phyloP scores from a whole-genome alignment of 2,888 invertebrate species.

The Parnassius glacialis region DNA sequence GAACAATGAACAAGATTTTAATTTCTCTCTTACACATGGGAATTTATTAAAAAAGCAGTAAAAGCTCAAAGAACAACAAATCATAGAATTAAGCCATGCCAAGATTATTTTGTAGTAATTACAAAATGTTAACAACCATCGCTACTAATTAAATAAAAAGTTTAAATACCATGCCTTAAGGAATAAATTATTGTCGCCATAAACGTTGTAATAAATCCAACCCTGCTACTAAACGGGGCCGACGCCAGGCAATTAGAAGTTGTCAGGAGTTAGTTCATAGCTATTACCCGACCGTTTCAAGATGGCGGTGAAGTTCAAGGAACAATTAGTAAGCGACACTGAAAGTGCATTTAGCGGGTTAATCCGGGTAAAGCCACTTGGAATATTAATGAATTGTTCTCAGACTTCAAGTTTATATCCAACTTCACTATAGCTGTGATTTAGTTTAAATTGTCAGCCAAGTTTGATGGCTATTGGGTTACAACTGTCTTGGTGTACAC shows the following conservation, averaged over 20 bases:
- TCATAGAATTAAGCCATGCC: conserved; percentile 18
- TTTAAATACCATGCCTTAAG: conserved; percentile 13
- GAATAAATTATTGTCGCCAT: conserved; percentile 30
- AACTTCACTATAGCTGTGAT: conserved; percentile 31
- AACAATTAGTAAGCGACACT: conserved; percentile 54
- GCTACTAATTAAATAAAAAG: conserved; percentile 24
- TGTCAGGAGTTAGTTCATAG: conserved; percentile 49
- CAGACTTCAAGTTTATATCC: conserved; percentile 36
- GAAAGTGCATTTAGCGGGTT: conserved; percentile 69
- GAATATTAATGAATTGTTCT: conserved; percentile 65
- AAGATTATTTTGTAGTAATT: conserved; percentile 7
- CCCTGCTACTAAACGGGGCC: conserved; percentile 47
- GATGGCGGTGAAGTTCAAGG: conserved; percentile 43
- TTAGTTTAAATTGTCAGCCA: conserved; percentile 36
- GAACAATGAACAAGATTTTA: too few species aligned
- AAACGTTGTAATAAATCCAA: conserved; percentile 57
- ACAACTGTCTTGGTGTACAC: background rate
- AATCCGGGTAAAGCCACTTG: conserved; percentile 49
- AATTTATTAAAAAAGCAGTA: too few species aligned
- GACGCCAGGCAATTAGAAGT: conserved; percentile 62
- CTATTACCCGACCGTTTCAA: conserved; percentile 48
- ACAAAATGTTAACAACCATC: conserved; percentile 17
- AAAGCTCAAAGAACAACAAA: conserved; percentile 11
- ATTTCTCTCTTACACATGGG: too few species aligned
- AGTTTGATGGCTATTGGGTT: conserved; percentile 23